Conservation (phyloP, 2,888 invertebrate genomes). For the Conistra vaccinii region DNA sequence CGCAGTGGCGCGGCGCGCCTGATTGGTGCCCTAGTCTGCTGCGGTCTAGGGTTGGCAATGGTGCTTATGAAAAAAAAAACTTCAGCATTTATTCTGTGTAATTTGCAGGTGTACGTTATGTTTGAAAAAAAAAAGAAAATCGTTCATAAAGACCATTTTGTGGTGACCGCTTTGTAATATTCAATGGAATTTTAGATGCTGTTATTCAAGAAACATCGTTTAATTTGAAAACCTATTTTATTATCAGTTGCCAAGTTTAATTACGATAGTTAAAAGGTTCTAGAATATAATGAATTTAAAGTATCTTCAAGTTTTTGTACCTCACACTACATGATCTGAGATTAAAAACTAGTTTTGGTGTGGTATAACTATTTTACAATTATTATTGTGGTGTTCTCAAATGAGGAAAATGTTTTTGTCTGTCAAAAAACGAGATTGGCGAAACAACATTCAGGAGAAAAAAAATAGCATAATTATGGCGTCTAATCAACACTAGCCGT, state of each 20-base stretch:
- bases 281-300: slow-evolving; percentile 29
- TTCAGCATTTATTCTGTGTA: not conserved
- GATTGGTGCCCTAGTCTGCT: slow-evolving; percentile 76
- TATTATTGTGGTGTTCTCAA: not conserved
- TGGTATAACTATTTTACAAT: not conserved
- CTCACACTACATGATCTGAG: slow-evolving; percentile 3
- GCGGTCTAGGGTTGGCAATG: slow-evolving; percentile 67
- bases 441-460: slow-evolving; percentile 4
- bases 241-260: slow-evolving; percentile 13
- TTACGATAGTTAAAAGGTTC: slow-evolving; percentile 20
- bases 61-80: not conserved
- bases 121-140: slow-evolving; percentile 1
- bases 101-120: slow-evolving; percentile 14
- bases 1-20: slow-evolving; percentile 73
- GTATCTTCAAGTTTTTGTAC: slow-evolving; percentile 34
- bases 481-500: not conserved
- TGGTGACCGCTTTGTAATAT: not conserved
- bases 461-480: not conserved
- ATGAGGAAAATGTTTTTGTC: slow-evolving; percentile 44
- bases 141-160: not conserved
- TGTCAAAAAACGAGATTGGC: slow-evolving; percentile 8
- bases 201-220: not conserved
- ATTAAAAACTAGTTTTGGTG: slow-evolving; percentile 45
- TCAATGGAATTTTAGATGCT: not conserved
- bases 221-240: slow-evolving; percentile 12